Base-by-base conservation (phyloP, 1,140 invertebrate species). In the Copidosoma floridanum region DNA sequence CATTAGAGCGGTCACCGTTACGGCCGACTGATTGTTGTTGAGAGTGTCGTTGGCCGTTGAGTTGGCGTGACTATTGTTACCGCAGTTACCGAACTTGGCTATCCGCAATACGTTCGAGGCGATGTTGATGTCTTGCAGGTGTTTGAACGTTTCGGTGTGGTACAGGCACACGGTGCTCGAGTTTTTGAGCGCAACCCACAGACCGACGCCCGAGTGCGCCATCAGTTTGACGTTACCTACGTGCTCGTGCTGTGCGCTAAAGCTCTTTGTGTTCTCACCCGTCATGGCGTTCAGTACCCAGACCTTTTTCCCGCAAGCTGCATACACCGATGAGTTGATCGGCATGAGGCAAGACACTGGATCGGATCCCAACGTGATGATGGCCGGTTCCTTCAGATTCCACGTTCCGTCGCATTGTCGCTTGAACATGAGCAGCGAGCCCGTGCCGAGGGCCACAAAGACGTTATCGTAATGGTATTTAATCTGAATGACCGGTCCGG, bases 111-210 rank as follows among this genome's bases (percentile, higher is more conserved):
- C 90, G 72, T 94, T 94, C 0, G 91, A 90, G 1, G 92, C 92
- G 53, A 98, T 90, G 75, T 97, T 96, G 43, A 98, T 95, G 73
- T 98, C 94, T 74, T 93, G 92, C 16, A 98, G 78, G 73, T 96
- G 93, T 72, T 95, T 92, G 70, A 97, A 95, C 0, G 93, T 96
- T 77, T 98, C 95, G 0, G 92, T 90, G 76, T 98, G 95, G 74
- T 96, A 98, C 0, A 98, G 81, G 65, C 93, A 94, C 56, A 98
- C 89, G 23, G 91, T 92, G 10, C 92, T 91, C 1, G 92, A 94
- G 71, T 94, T 89, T 52, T 89, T 88, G 58, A 95, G 83, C 0
- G 94, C 91, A 10, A 97, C 89, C 94, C 95, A 97, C 0, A 98
- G 81, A 0, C 95, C 95, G 6, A 96, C 93, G 14, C 95, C 95